These are phyloP conservation scores for Tineola bisselliella DNA, from an alignment of 2,888 invertebrate species.

Conservation along the genomic window DNA sequence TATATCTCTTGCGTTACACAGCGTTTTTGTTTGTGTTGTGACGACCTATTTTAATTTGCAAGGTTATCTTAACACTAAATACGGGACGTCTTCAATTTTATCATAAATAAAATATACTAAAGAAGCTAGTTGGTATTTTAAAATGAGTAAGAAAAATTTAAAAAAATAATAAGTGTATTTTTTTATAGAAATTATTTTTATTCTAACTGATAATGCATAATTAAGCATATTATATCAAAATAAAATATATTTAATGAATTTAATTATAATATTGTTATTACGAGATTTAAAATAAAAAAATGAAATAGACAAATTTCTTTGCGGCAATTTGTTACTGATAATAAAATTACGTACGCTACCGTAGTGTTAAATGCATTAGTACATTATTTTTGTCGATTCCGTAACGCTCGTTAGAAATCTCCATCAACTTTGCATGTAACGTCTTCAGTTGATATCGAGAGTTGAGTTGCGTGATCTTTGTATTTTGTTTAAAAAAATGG, in stretches of 20 bases:
- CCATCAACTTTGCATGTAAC: not conserved
- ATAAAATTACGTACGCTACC: not conserved
- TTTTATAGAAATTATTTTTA: too few relatives aligned
- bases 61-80: slow-evolving; percentile 6
- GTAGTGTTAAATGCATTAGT: slow-evolving; percentile 5
- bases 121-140: too few relatives aligned
- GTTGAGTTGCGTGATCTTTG: slow-evolving; percentile 1
- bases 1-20: not conserved
- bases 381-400: slow-evolving; percentile 19
- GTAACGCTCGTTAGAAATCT: slow-evolving; percentile 12
- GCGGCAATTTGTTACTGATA: not conserved
- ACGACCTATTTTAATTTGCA: slow-evolving; percentile 2
- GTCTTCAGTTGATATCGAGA: not conserved
- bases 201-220: too few relatives aligned
- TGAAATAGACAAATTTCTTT: not conserved
- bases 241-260: too few relatives aligned
- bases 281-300: too few relatives aligned
- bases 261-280: too few relatives aligned
- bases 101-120: not conserved
- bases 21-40: not conserved
- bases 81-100: not conserved
- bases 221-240: too few relatives aligned
- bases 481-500: slow-evolving; percentile 31
- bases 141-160: too few relatives aligned
- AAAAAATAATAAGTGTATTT: too few relatives aligned